These are phyloP conservation scores for Strigops habroptila DNA, from an alignment of 2,113 vertebrate genomes.

Conservation along the genomic window DNA sequence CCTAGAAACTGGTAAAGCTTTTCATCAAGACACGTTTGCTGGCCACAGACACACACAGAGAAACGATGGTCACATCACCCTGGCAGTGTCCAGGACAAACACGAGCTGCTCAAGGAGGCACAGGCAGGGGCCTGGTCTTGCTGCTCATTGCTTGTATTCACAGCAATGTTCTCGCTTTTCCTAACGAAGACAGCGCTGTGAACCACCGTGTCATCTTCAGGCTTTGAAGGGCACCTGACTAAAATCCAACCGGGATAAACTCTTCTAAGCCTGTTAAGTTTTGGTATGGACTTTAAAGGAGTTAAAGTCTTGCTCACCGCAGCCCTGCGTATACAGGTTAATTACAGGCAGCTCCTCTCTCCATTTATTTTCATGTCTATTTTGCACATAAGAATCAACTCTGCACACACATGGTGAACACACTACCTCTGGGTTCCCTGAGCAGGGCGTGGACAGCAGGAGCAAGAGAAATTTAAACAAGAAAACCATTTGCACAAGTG, in stretches of 20 bases:
- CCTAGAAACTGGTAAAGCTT: not conserved
- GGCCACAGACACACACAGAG: not conserved
- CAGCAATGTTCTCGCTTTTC: not conserved
- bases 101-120: not conserved
- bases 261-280: not conserved
- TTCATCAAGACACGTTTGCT: not conserved
- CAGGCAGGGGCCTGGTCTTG: not conserved
- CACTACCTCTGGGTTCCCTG: not conserved
- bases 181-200: not conserved
- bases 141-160: not conserved
- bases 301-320: not conserved
- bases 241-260: not conserved
- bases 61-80: rapidly evolving
- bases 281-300: not conserved
- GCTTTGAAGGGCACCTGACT: not conserved
- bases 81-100: not conserved
- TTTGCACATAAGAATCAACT: not conserved
- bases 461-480: not conserved
- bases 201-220: not conserved
- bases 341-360: not conserved
- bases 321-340: not conserved
- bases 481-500: not conserved
- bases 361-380: not conserved
- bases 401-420: not conserved
- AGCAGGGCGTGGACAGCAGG: not conserved